Base-by-base conservation (phyloP, 2,797 vertebrate species). In the Centroberyx gerrardi region DNA sequence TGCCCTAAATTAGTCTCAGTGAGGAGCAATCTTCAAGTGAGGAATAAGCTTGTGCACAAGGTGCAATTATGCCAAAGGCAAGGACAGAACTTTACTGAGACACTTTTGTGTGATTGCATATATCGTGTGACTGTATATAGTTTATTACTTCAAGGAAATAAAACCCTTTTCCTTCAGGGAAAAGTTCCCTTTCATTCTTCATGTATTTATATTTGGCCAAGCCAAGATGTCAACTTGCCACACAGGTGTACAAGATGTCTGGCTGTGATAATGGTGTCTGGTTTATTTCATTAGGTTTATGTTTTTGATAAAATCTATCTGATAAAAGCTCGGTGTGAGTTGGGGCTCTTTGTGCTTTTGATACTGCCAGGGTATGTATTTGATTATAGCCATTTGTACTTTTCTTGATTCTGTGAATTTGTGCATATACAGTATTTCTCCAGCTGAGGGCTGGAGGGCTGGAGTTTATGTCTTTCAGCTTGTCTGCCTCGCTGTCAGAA, bases 381-480 rank as follows among this genome's bases (percentile, higher is more conserved):
- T 86, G 78, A 91, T 90, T 84, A 81, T 64, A 80, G 49, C 81
- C 72, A 71, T 88, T 88, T 90, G 73, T 83, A 89, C 80, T 88
- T 85, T 78, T 59, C 79, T 72, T 74, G 63, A 88, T 82, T 88
- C 76, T 66, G 54, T 87, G 66, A 85, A 76, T 90, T 66, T 88
- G 81, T 68, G 78, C 74, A 74, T 86, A 81, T 62, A 22, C 22
- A 22, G 22, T 22, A 72, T 87, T 82, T 82, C 86, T 85, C 87
- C 87, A 88, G 90, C 89, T 90, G 84, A 62, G 86, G 88, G 87
- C 88, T 92, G 90, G n/a, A n/a, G n/a, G n/a, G n/a, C n/a, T n/a
- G n/a, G n/a, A n/a, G 88, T 91, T 93, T 92, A 86, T 90, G 82
- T 84, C 84, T 91, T 79, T 87, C 81, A 84, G 87, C 86, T 82